Conservation (phyloP, 2,113 vertebrate species). For the Butastur rufipennis region DNA sequence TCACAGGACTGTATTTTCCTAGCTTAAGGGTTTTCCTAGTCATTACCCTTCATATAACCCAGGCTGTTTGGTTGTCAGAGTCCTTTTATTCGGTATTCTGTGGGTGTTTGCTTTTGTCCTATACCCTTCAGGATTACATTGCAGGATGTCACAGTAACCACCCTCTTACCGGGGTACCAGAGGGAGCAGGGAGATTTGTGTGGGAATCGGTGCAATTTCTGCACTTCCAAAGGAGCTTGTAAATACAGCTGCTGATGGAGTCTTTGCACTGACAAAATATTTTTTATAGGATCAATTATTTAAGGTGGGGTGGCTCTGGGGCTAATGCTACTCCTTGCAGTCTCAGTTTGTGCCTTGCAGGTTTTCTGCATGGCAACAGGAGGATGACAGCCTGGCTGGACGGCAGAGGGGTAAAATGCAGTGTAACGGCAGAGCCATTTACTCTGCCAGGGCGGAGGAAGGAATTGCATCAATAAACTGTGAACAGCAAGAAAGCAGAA, state of each 20-base stretch:
- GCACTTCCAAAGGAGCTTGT: neutral
- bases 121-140: neutral
- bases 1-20: slow-evolving; percentile 7
- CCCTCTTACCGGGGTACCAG: neutral
- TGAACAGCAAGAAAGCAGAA: neutral
- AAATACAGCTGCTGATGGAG: neutral
- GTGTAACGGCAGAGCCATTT: neutral
- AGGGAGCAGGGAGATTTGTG: neutral
- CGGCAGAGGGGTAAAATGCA: neutral
- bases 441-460: neutral
- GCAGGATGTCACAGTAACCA: neutral
- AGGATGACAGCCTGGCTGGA: neutral
- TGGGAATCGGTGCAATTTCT: neutral
- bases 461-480: neutral
- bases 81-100: neutral
- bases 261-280: neutral
- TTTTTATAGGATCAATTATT: neutral
- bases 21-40: slow-evolving; percentile 5
- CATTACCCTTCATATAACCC: slow-evolving; percentile 12
- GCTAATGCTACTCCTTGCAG: neutral
- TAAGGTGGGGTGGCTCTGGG: neutral
- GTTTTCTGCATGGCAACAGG: neutral
- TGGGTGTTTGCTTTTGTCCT: neutral
- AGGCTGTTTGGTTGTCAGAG: neutral
- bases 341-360: neutral